Evolutionary conservation across 2,888 invertebrate genomes (phyloP), one percentile per base, ranked within the genome.

Genomic region (Amphimallon solstitiale): DNA sequence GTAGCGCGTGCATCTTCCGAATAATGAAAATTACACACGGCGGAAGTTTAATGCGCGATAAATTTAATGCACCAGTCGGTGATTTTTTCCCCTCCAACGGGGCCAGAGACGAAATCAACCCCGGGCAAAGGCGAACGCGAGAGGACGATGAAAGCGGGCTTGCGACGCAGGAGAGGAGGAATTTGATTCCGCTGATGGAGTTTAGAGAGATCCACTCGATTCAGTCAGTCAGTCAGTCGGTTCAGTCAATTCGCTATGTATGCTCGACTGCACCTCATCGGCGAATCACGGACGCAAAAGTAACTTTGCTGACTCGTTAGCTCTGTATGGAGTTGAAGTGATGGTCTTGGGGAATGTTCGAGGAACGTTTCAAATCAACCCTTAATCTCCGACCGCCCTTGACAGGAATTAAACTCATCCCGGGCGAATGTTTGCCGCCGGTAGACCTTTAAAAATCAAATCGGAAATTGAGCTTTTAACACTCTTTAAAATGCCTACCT

Each of bases 251-350:
- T 23, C 21, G 21, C 14, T 29, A 29, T 23, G 40, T 14, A 56
- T 43, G 56, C 56, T 40, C 40, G 56, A 29, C 56, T 56, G 56
- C 56, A 40, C 23, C 40, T 40, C 56, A 23, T 15, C 29, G 56
- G 40, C 56, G 40, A 40, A 54, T 54, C 54, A 54, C 29, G 29
- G 29, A 29, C 37, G 52, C 56, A 56, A 23, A 56, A 40, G 56
- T 56, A 72, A 71, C 67, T 71, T 70, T 71, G 70, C 71, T 68
- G 72, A 72, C 69, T 72, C 72, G 72, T 72, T 72, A 71, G 72
- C 70, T 72, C 71, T 72, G 69, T 70, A 68, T 68, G 67, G 61
- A 51, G 40, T 56, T 43, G 56, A 45, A 54, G 64, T 56, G 56
- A 37, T 48, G 38, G 62, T 40, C 61, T 38, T 37, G 38, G 49